Conservation (phyloP, 2,797 vertebrate genomes). For the Ptychadena robeensis region DNA sequence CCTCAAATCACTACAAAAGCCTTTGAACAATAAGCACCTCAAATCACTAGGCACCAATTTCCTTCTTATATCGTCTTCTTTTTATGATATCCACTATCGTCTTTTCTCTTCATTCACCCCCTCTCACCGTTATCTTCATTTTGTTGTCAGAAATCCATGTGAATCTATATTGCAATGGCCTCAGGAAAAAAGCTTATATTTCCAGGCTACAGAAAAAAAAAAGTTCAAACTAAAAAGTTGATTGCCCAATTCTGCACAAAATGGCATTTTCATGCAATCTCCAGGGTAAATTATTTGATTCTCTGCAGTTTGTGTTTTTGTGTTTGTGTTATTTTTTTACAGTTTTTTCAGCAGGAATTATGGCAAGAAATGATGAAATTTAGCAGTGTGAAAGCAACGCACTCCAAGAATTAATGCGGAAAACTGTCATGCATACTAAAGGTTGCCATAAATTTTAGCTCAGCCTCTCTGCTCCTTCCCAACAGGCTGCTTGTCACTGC, state of each 20-base stretch:
- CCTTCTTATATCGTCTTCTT: background rate
- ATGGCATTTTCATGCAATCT: background rate
- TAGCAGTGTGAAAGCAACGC: conserved; percentile 9
- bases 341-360: background rate
- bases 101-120: background rate
- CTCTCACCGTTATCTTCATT: background rate
- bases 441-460: conserved; percentile 3
- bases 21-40: background rate
- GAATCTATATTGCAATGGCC: background rate
- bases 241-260: background rate
- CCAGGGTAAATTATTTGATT: background rate
- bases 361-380: conserved; percentile 7
- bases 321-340: background rate
- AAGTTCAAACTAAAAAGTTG: background rate
- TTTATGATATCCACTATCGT: background rate
- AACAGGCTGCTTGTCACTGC: background rate
- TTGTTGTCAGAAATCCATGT: background rate
- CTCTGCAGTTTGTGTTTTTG: background rate
- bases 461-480: background rate
- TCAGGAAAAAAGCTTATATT: background rate
- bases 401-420: conserved; percentile 23
- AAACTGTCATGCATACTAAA: background rate
- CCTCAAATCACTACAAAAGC: background rate
- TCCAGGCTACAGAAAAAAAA: background rate
- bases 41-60: background rate